Evolutionary conservation across 2,888 invertebrate species (phyloP), one percentile per base, ranked within the genome.

Genomic region (Mesopsocus fuscifrons): DNA sequence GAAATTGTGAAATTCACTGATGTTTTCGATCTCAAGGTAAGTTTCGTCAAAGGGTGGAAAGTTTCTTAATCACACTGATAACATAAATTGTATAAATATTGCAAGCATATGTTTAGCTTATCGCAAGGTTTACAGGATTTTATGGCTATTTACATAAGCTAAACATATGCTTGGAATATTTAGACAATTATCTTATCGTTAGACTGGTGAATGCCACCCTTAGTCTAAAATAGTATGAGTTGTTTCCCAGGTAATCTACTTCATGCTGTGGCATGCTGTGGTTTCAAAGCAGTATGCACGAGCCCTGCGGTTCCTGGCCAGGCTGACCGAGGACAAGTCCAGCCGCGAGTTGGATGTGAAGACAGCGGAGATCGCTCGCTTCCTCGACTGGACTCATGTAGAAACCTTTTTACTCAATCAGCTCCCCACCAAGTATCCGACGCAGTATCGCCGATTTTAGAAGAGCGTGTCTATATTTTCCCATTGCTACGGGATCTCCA

Each of bases 1-100:
- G 80, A 83, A 54, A 64, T 89, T 49, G 71, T 80, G 52, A 84
- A 84, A 61, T 88, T 80, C 63, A 68, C 74, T 2, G 89, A 92
- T 58, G 67, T 79, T 35, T 72, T 67, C 42, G 89, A 89, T 60
- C 56, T 66, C 30, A 85, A 87, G 69, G 82, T 80, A 62, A 57
- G 48, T 47, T 38, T 33, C 42, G 6, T 22, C 43, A 23, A 16
- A 47, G 46, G 45, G 40, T 8, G 42, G 44, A 9, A 33, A 45
- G 31, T 9, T 6, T 6, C 13, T 41, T 9, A 34, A 41, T 41
- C n/a, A n/a, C n/a, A n/a, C n/a, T n/a, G n/a, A n/a, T n/a, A n/a
- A n/a, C n/a, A n/a, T n/a, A n/a, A n/a, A n/a, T n/a, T n/a, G n/a
- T n/a, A n/a, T n/a, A n/a, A n/a, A n/a, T n/a, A n/a, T n/a, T n/a